phyloP scores from a whole-genome alignment of 2,113 vertebrate species.

The Arenaria interpres region DNA sequence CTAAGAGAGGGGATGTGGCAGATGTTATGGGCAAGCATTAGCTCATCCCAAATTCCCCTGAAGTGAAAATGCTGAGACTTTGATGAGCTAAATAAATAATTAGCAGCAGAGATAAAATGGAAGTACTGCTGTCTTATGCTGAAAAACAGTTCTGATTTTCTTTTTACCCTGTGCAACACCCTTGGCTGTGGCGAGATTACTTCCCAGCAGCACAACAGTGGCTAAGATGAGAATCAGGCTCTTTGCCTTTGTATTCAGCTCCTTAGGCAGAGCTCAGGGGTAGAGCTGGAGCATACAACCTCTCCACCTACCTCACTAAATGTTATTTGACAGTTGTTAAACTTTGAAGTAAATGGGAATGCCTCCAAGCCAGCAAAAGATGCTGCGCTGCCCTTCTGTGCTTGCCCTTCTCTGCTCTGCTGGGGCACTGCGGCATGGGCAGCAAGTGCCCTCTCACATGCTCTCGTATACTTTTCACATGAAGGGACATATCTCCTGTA shows the following conservation, averaged over 20 bases:
- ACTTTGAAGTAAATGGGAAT: neutral
- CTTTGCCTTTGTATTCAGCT: neutral
- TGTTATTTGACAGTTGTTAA: neutral
- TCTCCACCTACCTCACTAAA: neutral
- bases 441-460: neutral
- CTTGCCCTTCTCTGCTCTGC: neutral
- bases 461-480: neutral
- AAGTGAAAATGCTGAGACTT: neutral
- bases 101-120: neutral
- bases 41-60: neutral
- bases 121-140: neutral
- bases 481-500: neutral
- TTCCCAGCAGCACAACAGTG: neutral
- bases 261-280: neutral
- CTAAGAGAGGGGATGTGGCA: neutral
- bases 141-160: neutral
- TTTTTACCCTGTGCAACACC: neutral
- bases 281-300: neutral
- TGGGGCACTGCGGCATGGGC: too few relatives aligned
- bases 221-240: neutral
- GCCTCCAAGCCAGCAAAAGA: rapidly evolving
- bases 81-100: constrained; percentile 20
- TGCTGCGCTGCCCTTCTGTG: neutral
- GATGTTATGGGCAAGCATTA: neutral
- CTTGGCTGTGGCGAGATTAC: neutral